Percentiles rank a stretch among this genome's conserved stretches.
phyloP scores from a whole-genome alignment of 2,888 invertebrate species.

The Napeogenes sylphis region DNA sequence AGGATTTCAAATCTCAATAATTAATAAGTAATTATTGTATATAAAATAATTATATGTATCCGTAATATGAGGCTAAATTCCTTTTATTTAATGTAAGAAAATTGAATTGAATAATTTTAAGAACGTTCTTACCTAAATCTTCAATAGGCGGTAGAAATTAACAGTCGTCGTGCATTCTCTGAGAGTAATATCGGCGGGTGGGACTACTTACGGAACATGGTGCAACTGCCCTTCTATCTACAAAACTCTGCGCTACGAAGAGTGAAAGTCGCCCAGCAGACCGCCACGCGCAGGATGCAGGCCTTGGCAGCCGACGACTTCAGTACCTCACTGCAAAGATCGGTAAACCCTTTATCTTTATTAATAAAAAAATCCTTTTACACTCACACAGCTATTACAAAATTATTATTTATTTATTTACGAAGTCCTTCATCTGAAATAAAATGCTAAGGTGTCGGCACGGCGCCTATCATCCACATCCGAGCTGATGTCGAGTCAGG shows the following conservation, averaged over 20 bases:
- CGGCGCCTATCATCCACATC: constrained; percentile 88
- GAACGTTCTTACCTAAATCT: background rate
- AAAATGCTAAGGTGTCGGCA: constrained; percentile 78
- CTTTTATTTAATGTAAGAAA: no score
- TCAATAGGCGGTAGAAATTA: constrained; percentile 89
- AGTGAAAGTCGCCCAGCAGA: constrained; percentile 91
- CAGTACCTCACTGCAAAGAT: constrained; percentile 70
- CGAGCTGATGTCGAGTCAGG: constrained; percentile 88
- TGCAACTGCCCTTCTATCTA: constrained; percentile 97
- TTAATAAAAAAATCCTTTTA: no score
- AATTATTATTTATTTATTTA: no score
- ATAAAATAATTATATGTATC: constrained; percentile 8
- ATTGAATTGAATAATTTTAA: no score
- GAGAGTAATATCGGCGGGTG: constrained; percentile 97
- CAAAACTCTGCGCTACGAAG: constrained; percentile 96
- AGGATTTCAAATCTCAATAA: constrained; percentile 3
- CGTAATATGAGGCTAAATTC: background rate
- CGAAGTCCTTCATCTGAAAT: background rate
- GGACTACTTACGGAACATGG: constrained; percentile 95
- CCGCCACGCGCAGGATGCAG: constrained; percentile 77
- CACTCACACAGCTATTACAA: no score
- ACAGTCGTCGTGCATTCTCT: constrained; percentile 90
- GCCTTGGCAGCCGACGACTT: constrained; percentile 76
- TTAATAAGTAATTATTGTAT: background rate
- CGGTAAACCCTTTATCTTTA: constrained; percentile 41